Evolutionary conservation across 2,797 vertebrate genomes (phyloP).

Genomic region (Cirrhinus molitorella): DNA sequence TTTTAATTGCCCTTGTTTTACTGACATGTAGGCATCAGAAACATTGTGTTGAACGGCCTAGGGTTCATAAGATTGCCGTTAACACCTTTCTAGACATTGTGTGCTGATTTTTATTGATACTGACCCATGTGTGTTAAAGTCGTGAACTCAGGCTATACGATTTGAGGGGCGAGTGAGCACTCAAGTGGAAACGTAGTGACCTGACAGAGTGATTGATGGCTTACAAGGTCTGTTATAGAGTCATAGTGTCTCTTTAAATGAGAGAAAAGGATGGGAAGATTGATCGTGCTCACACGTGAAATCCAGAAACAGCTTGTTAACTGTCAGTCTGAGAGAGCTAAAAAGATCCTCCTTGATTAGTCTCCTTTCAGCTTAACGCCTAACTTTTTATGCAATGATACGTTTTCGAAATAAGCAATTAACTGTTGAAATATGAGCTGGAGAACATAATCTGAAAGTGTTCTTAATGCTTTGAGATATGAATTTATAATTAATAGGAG

Average conservation of each 20-base stretch:
- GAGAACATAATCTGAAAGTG: conserved; percentile 4
- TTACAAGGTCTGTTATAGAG: conserved; percentile 51
- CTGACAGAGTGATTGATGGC: conserved; percentile 71
- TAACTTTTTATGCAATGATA: not conserved
- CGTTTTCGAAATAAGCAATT: not conserved
- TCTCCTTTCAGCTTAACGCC: not conserved
- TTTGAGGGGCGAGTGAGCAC: not conserved
- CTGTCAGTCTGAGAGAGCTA: not conserved
- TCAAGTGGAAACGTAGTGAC: conserved; percentile 25
- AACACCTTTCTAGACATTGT: conserved; percentile 2
- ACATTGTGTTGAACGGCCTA: conserved; percentile 13
- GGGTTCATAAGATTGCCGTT: not conserved
- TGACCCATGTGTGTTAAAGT: conserved; percentile 14
- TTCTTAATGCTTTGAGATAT: not conserved
- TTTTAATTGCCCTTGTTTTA: conserved; percentile 63
- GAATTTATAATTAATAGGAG: not conserved
- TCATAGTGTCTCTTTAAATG: conserved; percentile 26
- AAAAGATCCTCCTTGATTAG: not conserved
- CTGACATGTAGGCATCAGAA: conserved; percentile 31
- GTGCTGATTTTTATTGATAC: conserved; percentile 22
- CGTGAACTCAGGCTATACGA: not conserved
- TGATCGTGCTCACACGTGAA: not conserved
- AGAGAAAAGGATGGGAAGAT: conserved; percentile 10
- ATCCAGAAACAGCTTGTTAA: conserved; percentile 24
- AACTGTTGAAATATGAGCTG: conserved; percentile 7